Percentiles rank a stretch among this genome's conserved stretches.
Conservation (phyloP, 2,797 vertebrate genomes). For the Sebastes dallii region DNA sequence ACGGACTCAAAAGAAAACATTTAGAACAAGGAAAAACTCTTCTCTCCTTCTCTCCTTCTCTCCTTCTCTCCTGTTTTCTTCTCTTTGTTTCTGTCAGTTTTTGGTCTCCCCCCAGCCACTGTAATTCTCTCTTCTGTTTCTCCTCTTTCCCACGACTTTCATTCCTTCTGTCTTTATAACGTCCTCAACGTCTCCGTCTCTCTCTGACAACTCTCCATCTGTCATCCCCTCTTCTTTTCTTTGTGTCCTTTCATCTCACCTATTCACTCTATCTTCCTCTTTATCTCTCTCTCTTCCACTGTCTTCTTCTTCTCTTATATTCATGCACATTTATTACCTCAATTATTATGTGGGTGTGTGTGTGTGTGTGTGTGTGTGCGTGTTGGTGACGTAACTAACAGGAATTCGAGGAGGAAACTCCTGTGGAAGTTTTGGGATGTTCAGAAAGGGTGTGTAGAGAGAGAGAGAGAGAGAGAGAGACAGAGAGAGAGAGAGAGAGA, state of each 20-base stretch:
- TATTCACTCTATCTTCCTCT: not conserved
- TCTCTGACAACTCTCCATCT: not conserved
- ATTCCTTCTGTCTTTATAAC: no score
- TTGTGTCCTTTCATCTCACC: not conserved
- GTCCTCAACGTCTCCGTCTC: no score
- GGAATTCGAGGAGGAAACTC: slow-evolving; percentile 79
- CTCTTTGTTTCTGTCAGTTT: not conserved
- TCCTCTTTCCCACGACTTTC: no score
- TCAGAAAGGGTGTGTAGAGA: slow-evolving; percentile 63
- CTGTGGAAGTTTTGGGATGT: slow-evolving; percentile 78
- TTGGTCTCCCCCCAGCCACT: no score
- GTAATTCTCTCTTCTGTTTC: no score
- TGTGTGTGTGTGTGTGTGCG: not conserved
- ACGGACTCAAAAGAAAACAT: slow-evolving; percentile 71
- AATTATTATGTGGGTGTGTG: not conserved
- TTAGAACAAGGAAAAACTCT: slow-evolving; percentile 68
- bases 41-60: not conserved
- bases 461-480: slow-evolving; percentile 51
- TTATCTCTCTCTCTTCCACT: not conserved
- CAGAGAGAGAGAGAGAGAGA: no score
- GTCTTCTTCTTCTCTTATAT: not conserved
- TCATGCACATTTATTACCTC: no score
- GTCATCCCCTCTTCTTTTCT: no score
- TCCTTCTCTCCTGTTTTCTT: not conserved
- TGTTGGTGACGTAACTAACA: slow-evolving; percentile 60